A percentile compares a stretch with the other conserved stretches of the same genome.
Evolutionary conservation across 1,140 invertebrate genomes (phyloP).

Genomic region (Lepidurus couesii): DNA sequence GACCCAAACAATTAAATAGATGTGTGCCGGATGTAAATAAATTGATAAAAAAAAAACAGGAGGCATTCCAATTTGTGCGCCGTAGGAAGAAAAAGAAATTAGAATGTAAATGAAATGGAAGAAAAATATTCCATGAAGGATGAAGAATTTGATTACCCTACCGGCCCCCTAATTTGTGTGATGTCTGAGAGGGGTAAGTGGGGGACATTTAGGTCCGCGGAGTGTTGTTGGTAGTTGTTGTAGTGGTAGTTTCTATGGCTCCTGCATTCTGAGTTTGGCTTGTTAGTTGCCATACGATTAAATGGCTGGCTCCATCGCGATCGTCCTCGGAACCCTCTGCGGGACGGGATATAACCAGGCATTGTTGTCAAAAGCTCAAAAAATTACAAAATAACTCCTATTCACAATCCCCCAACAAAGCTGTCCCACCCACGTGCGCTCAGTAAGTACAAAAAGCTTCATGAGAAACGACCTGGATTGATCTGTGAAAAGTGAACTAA

Average conservation of each 20-base stretch:
- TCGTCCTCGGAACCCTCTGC: slow-evolving; percentile 76
- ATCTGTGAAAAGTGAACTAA: slow-evolving; percentile 25
- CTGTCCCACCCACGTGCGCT: neutral
- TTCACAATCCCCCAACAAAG: neutral
- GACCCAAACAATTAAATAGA: neutral
- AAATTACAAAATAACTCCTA: neutral
- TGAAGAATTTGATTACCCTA: neutral
- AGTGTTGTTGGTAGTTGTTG: neutral
- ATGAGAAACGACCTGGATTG: neutral
- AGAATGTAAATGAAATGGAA: neutral
- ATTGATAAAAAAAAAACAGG: too few relatives aligned
- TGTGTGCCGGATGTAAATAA: neutral
- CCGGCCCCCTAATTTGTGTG: slow-evolving; percentile 12
- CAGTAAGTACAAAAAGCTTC: slow-evolving; percentile 27
- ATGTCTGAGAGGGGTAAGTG: neutral
- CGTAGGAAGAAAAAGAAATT: neutral
- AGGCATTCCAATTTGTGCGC: neutral
- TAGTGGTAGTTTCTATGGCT: neutral
- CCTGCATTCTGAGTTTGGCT: neutral
- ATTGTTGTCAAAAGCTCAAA: neutral
- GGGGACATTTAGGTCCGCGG: neutral
- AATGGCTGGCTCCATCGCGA: slow-evolving; percentile 78
- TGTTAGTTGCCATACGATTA: slow-evolving; percentile 79
- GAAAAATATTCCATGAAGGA: neutral
- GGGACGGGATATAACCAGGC: slow-evolving; percentile 48